A percentile compares a stretch with the other conserved stretches of the same genome.
These are phyloP conservation scores for Drosophila cognata DNA, from an alignment of 2,888 invertebrate species.

Conservation along the genomic window DNA sequence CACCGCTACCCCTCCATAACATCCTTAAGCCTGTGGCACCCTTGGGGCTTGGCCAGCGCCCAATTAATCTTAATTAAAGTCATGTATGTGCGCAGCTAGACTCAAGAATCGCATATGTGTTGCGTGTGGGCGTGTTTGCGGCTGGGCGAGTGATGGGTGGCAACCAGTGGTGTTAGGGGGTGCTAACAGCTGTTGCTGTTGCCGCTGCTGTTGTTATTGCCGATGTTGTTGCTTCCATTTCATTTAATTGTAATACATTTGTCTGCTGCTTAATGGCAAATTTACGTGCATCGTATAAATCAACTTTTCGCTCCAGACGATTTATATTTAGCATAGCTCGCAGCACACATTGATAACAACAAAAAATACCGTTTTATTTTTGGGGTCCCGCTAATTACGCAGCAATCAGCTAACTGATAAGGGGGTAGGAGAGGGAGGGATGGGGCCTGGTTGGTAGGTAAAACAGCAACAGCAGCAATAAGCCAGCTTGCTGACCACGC, in stretches of 20 bases:
- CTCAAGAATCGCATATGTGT: constrained; percentile 35
- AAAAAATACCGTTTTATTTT: constrained; percentile 44
- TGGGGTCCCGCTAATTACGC: constrained; percentile 59
- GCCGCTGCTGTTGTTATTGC: not conserved
- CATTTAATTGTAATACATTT: constrained; percentile 77
- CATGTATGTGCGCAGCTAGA: constrained; percentile 28
- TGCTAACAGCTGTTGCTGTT: constrained; percentile 63
- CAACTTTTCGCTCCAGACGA: constrained; percentile 61
- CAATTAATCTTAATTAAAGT: constrained; percentile 80
- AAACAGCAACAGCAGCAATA: not conserved
- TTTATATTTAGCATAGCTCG: constrained; percentile 63
- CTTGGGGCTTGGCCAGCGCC: constrained; percentile 39
- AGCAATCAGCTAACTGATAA: constrained; percentile 40
- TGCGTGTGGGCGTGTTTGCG: constrained; percentile 39
- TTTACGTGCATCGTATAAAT: constrained; percentile 74
- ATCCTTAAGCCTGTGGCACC: constrained; percentile 6
- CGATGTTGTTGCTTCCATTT: constrained; percentile 53
- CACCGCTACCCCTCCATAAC: not conserved
- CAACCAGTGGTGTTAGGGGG: constrained; percentile 13
- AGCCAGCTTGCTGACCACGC: constrained; percentile 43
- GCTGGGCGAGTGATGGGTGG: constrained; percentile 24
- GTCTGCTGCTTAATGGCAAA: constrained; percentile 74
- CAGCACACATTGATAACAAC: constrained; percentile 30
- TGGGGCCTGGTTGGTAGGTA: too few species aligned
- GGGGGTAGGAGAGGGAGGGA: not conserved